These are phyloP conservation scores for Gryon sp. DNA, from an alignment of 1,140 invertebrate genomes.

Conservation along the genomic window DNA sequence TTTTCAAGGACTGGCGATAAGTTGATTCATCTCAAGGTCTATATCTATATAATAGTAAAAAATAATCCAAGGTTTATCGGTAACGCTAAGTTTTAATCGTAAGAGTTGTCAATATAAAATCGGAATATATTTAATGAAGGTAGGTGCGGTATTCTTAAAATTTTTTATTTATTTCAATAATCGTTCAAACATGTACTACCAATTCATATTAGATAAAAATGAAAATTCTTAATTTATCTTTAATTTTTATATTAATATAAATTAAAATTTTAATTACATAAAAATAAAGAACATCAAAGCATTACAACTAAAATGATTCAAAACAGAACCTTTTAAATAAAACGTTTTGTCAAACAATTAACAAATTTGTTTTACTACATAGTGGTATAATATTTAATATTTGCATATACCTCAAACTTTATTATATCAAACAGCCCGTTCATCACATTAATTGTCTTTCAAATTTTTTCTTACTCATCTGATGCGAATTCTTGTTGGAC, in stretches of 20 bases:
- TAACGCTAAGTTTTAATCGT: constrained; percentile 8
- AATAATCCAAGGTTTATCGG: constrained; percentile 39
- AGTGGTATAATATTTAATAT: too few relatives aligned
- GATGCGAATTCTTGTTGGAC: constrained; percentile 48
- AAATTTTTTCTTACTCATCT: constrained; percentile 40
- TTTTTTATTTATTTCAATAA: too few relatives aligned
- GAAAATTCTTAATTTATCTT: too few relatives aligned
- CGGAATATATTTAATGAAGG: constrained; percentile 44
- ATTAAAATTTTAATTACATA: too few relatives aligned
- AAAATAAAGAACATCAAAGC: too few relatives aligned
- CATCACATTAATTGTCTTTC: constrained; percentile 56
- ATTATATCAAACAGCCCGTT: constrained; percentile 68
- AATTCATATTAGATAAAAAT: too few relatives aligned
- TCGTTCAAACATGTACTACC: too few relatives aligned
- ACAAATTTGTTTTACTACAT: too few relatives aligned
- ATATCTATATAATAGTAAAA: constrained; percentile 66
- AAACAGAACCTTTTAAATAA: too few relatives aligned
- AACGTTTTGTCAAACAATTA: too few relatives aligned
- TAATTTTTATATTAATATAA: too few relatives aligned
- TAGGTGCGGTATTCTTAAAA: constrained; percentile 23
- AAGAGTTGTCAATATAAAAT: background rate
- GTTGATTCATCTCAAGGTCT: constrained; percentile 57
- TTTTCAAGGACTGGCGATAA: constrained; percentile 71
- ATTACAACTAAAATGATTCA: too few relatives aligned
- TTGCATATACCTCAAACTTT: constrained; percentile 70